Evolutionary conservation across 2,113 vertebrate species (phyloP), one percentile per base, ranked within the genome.

Genomic region (Chamaetylas fuelleborni): DNA sequence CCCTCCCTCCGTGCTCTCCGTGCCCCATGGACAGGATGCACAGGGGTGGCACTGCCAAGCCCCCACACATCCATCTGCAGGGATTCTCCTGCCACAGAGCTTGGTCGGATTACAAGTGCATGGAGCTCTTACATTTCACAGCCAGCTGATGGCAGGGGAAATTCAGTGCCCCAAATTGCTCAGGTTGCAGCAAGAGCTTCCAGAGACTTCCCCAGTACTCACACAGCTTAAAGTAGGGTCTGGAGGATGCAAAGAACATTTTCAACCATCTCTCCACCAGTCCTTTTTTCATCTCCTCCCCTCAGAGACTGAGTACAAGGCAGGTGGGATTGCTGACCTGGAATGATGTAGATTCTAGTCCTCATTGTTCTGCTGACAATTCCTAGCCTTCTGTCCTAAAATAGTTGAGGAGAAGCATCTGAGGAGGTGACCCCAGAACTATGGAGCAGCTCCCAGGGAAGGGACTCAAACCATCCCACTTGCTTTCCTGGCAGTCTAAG

Each of bases 101-200:
- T 72, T 3, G 1, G 6, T 51, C 36, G 0, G 31, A 4, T 82
- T 76, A 72, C 93, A 92, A 65, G 67, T 11, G 58, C 83, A 34
- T 0, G 0, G 50, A 88, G 80, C 60, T 81, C 95, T 78, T 42
- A 12, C 0, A 0, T 80, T 88, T 74, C 92, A 76, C 61, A 76
- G 66, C 61, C 82, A 95, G 86, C 74, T 79, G 61, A 67, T 56
- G 70, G 53, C 61, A 38, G 61, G 79, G 74, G 57, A 67, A 93
- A 90, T 58, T 48, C 74, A 31, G 73, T 48, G 86, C 43, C 74
- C 34, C 36, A 6, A 10, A 23, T 67, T 14, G 20, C 57, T 93
- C 65, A 33, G 48, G 48, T 71, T 82, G 81, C 74, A 82, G 53
- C 33, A 6, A 14, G 24, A 79, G 29, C 79, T 94, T 88, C 70